Base-by-base conservation (phyloP, 2,888 invertebrate species). In the Isoperla grammatica region DNA sequence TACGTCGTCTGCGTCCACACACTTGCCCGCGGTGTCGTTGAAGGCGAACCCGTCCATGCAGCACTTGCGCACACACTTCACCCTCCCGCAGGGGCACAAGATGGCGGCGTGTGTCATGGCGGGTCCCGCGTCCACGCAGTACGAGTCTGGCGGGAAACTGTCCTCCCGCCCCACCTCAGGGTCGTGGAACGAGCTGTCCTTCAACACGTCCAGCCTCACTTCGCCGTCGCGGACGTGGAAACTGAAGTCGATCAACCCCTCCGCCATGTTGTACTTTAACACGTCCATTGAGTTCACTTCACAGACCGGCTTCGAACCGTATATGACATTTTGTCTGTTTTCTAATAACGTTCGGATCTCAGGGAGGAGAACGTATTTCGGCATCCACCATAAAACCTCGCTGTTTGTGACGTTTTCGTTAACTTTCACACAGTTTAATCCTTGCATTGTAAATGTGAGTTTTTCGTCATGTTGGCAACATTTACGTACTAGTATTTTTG, bases 361-460 rank as follows among this genome's bases (percentile, higher is more conserved):
- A 2, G 12, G 17, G 2, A 17, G 11, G 20, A 53, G 19, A 9
- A 29, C 29, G 29, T 53, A 20, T 35, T 53, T 53, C 5, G 53
- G 53, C 8, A 53, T 37, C 53, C 53, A 53, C 53, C 53, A 53
- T 20, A 35, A 53, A 20, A 8, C 29, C 4, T 35, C 17, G 3
- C 11, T 35, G 12, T 53, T 53, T 3, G 19, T 39, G 15, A 20
- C 39, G 11, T 53, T 53, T 9, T 6, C 13, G 19, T 39, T 20
- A 37, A 5, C 17, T 37, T 37, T 35, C 13, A 17, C 19, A 53
- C 19, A 20, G 19, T 53, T 37, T 17, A 15, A 37, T 6, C 13
- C 37, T 39, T 39, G 39, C 4, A 20, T 39, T 35, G 17, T 37
- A 53, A 19, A 29, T 6, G 29, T 8, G 8, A 29, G 29, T 39